Conservation (phyloP, 2,113 vertebrate species). For the Numenius arquata region DNA sequence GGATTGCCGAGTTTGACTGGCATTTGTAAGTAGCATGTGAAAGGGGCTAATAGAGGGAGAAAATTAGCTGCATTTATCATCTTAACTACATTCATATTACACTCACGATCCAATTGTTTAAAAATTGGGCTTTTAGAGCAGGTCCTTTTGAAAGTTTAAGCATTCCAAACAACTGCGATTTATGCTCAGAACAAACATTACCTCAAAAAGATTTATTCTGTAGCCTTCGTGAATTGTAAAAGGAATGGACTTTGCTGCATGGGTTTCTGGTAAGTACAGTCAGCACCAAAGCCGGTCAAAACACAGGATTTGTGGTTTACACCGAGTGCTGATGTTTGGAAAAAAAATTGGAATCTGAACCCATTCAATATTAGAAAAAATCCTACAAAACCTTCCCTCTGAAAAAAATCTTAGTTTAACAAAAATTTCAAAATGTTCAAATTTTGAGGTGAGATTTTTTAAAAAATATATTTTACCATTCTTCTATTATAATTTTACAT, state of each 20-base stretch:
- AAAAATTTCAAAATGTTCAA: not conserved
- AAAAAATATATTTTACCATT: not conserved
- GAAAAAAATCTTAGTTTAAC: not conserved
- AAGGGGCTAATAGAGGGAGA: slow-evolving; percentile 62
- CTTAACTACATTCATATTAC: slow-evolving; percentile 64
- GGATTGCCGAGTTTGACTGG: slow-evolving; percentile 65
- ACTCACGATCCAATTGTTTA: slow-evolving; percentile 73
- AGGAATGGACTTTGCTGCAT: slow-evolving; percentile 4
- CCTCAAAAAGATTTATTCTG: slow-evolving; percentile 48
- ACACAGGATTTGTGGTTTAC: not conserved
- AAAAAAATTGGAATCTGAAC: not conserved
- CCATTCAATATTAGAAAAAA: not conserved
- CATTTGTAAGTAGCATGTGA: slow-evolving; percentile 68
- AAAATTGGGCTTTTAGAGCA: slow-evolving; percentile 72
- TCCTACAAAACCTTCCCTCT: not conserved
- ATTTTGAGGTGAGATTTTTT: not conserved
- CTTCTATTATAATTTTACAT: not conserved
- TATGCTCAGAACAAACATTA: slow-evolving; percentile 65
- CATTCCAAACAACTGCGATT: slow-evolving; percentile 64
- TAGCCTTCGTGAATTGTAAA: not conserved
- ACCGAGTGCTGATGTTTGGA: not conserved
- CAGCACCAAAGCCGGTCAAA: not conserved
- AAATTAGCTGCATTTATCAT: slow-evolving; percentile 68
- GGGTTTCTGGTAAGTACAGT: not conserved
- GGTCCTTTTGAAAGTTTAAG: slow-evolving; percentile 71